Base-by-base conservation (phyloP, 2,113 vertebrate species). In the Morphnarchus princeps region DNA sequence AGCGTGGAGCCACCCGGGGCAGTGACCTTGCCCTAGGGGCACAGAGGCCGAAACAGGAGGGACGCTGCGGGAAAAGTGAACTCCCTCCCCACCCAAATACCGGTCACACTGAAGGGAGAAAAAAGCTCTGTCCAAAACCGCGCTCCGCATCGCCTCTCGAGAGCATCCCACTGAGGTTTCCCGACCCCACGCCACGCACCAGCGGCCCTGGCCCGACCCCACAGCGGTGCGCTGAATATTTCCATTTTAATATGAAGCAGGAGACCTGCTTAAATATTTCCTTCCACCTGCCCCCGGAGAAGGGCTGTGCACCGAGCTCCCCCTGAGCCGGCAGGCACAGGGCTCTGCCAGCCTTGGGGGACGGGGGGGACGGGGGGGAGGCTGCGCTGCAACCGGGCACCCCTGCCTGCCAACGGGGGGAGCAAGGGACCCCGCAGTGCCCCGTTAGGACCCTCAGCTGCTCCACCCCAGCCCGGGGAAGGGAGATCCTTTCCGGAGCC, bases 171-270 rank as follows among this genome's bases (percentile, higher is more conserved):
- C 12, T 6, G 85, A 28, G 7, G 31, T 2, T 29, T 21, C 47
- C 70, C 1, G 50, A 38, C 11, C 78, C 49, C 16, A 1, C 0
- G 16, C 15, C 31, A 10, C 0, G 2, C 40, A 28, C 7, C 2
- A 47, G 28, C 13, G 0, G 1, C 38, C 52, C 42, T 1, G n/a
- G 72, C 36, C 7, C 8, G 58, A 49, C 36, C 50, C 21, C 28
- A 14, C 6, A 11, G 28, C 24, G 1, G 17, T 28, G 57, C 52
- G 14, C 50, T 28, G 9, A 26, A 28, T 28, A 52, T 52, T 28
- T 28, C 25, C 50, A 52, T 52, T 52, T 52, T 28, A 52, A 52
- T 52, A 28, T 9, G 9, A 28, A 52, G 50, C 50, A 52, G 50
- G 63, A 13, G 2, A 29, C 40, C 34, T 5, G 32, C 32, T 50